Evolutionary conservation across 2,888 invertebrate species (phyloP), one percentile per base, ranked within the genome.

Genomic region (Epinotia nisella): DNA sequence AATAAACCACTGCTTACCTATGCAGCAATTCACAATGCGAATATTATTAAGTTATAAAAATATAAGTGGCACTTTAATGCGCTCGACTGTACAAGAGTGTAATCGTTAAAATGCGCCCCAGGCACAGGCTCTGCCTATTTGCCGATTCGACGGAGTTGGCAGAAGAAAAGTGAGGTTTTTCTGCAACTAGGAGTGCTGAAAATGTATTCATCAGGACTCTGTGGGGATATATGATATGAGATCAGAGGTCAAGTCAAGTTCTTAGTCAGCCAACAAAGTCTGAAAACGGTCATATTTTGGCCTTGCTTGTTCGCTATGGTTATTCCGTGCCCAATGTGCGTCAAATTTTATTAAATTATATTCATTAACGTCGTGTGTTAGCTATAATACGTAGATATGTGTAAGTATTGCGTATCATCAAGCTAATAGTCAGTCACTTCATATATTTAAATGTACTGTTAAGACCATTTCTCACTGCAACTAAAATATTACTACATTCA

Each of bases 61-160:
- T 17, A 10, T 62, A 62, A 49, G 15, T 49, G 45, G 45, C n/a
- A 62, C 1, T 24, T 4, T 15, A 24, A 35, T 61, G 61, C 9
- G 7, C 17, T 11, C 45, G 56, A 62, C 61, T 71, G 55, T 71
- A 71, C 71, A 21, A 3, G 45, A 61, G 71, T 60, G 35, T 19
- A 71, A 68, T 72, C 72, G 67, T 72, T 72, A 72, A 72, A 72
- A 72, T 68, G 56, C 72, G 67, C 72, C 67, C 49, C 72, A 56
- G 56, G 67, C 61, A 49, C 55, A 60, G 41, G 61, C 72, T 68
- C 61, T 62, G 72, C 72, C 72, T 67, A 68, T 72, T 72, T 72
- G 56, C 67, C 60, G 61, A 72, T 72, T 72, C 67, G 67, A 45
- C 61, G 39, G 49, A 72, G 72, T 71, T 55, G 53, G 61, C 66